phyloP scores from a whole-genome alignment of 2,888 invertebrate species.

The Ormyrus thymus region DNA sequence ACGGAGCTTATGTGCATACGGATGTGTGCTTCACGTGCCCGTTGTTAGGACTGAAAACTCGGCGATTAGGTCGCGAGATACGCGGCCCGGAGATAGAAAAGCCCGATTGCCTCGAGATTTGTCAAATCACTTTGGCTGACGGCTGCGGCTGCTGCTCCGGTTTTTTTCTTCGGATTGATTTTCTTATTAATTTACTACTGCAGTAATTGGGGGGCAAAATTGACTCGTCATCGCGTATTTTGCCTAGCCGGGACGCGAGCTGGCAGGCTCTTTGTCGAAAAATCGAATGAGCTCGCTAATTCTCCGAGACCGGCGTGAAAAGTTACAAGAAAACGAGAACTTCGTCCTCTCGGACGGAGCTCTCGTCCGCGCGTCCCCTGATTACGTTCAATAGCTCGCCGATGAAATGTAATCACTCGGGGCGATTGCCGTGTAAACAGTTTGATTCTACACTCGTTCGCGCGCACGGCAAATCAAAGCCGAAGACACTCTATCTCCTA shows the following conservation, averaged over 20 bases:
- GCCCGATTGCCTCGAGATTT: conserved; percentile 26
- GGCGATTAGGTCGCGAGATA: conserved; percentile 26
- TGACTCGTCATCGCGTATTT: too few species aligned
- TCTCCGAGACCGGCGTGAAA: neutral
- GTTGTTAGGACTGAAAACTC: conserved; percentile 18
- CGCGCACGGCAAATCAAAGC: conserved; percentile 42
- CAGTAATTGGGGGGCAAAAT: too few species aligned
- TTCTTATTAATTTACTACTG: conserved; percentile 29
- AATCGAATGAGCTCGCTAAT: neutral
- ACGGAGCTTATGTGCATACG: neutral
- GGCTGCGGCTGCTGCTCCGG: conserved; percentile 11
- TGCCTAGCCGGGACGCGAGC: too few species aligned
- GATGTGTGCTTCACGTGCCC: neutral
- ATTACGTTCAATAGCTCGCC: conserved; percentile 47
- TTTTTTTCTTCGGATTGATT: conserved; percentile 28
- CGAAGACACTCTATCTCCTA: conserved; percentile 32
- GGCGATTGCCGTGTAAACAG: conserved; percentile 54
- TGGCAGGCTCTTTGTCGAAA: too few species aligned
- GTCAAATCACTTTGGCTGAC: conserved; percentile 46
- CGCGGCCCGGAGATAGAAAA: conserved; percentile 15
- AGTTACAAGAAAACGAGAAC: neutral
- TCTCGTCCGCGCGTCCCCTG: conserved; percentile 6
- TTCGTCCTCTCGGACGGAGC: neutral
- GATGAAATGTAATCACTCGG: conserved; percentile 46
- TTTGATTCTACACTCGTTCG: conserved; percentile 38